Evolutionary conservation across 2,113 vertebrate genomes (phyloP), one percentile per base, ranked within the genome.

Genomic region (Eira barbara): DNA sequence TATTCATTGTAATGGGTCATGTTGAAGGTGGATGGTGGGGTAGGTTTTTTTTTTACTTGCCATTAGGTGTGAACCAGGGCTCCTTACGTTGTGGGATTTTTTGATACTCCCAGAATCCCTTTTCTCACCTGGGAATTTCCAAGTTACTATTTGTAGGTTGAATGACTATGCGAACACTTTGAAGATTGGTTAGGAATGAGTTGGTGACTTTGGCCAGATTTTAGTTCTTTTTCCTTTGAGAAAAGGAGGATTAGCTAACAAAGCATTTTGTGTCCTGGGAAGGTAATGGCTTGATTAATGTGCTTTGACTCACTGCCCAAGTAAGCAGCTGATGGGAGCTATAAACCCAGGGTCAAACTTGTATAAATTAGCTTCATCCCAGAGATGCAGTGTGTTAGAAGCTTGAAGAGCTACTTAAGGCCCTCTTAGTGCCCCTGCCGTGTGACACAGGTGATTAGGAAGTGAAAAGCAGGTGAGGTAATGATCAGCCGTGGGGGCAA

Each of bases 311-410:
- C 74, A 15, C 23, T 80, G 73, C 86, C 80, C 42, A 52, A 95
- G 65, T 76, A 74, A 94, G 80, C 88, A 94, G 67, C 73, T 92
- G 71, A 97, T 45, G 49, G 87, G 91, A 96, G n/a, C 67, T 31
- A 39, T 31, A 89, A 76, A 89, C 57, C 59, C 1, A 4, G 52
- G 65, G 49, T 79, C 71, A 78, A 12, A 94, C 63, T 67, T 69
- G 78, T 45, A 39, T 61, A 45, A 57, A 83, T 94, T 27, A 80
- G 67, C 73, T 52, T 2, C 29, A 65, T 74, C 47, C 63, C n/a
- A 25, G 39, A 94, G 34, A 92, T 13, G n/a, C 78, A 31, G 61
- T 31, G n/a, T 39, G 23, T 61, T 76, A 71, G 88, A 67, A 78
- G 49, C 52, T 73, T 7, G 13, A 65, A 74, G 80, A 89, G 36